A percentile compares a stretch with the other conserved stretches of the same genome.
Evolutionary conservation across 1,140 invertebrate genomes (phyloP).

Genomic region (Tetragonula clypearis): DNA sequence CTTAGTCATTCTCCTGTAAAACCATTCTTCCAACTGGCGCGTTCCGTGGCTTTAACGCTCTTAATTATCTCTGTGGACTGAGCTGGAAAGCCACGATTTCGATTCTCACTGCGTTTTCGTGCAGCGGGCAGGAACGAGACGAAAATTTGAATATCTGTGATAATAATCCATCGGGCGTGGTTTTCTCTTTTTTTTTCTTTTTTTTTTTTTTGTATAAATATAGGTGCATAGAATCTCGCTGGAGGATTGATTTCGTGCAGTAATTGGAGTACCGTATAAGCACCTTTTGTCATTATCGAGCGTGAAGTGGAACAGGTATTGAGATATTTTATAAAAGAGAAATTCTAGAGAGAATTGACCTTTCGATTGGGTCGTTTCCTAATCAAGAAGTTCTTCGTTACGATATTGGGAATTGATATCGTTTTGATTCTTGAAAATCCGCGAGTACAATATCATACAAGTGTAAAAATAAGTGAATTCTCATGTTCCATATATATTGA

Average conservation of each 20-base stretch:
- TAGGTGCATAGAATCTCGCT: neutral
- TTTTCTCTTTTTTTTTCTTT: no score
- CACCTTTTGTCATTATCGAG: neutral
- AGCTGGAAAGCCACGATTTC: conserved; percentile 42
- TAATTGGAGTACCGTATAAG: neutral
- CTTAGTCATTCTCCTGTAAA: conserved; percentile 40
- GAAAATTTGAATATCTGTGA: neutral
- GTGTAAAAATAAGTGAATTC: no score
- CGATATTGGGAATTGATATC: neutral
- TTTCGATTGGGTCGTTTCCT: neutral
- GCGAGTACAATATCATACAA: neutral
- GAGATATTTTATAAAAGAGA: neutral
- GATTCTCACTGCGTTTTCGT: conserved; percentile 9
- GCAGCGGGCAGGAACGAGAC: neutral
- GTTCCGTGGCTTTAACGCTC: conserved; percentile 28
- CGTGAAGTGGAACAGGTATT: neutral
- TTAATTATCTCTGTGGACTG: conserved; percentile 60
- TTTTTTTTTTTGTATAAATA: neutral
- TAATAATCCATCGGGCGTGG: neutral
- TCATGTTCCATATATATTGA: neutral
- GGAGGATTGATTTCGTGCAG: neutral
- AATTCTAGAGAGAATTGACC: neutral
- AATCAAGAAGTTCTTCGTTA: neutral
- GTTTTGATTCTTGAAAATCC: neutral
- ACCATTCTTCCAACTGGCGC: conserved; percentile 57